Evolutionary conservation across 1,140 invertebrate genomes (phyloP).

Genomic region (Drosophila sturtevanti): DNA sequence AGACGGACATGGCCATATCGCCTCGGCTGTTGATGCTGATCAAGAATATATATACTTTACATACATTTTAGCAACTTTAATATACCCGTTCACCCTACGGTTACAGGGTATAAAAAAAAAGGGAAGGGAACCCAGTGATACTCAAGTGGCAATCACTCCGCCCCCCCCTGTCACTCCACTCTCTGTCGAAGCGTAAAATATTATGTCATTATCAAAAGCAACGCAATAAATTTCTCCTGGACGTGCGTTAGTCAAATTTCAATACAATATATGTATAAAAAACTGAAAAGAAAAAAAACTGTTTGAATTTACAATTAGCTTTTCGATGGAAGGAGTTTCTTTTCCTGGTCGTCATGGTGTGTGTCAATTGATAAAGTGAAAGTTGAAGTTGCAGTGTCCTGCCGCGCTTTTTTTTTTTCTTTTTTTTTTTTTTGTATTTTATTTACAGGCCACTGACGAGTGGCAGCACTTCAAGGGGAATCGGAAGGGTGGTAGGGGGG

Average conservation of each 20-base stretch:
- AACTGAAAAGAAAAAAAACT: slow-evolving; percentile 49
- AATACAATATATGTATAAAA: slow-evolving; percentile 49
- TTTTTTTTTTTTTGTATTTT: slow-evolving; percentile 36
- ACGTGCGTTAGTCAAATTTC: slow-evolving; percentile 70
- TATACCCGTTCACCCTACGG: no score
- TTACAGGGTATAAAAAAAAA: no score
- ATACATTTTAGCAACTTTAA: no score
- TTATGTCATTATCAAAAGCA: slow-evolving; percentile 80
- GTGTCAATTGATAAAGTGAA: slow-evolving; percentile 73
- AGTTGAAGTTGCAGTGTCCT: slow-evolving; percentile 61
- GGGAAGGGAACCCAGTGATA: slow-evolving; percentile 31
- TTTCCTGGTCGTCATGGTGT: slow-evolving; percentile 67
- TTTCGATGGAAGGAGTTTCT: slow-evolving; percentile 1
- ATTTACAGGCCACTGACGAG: slow-evolving; percentile 69
- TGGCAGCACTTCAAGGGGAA: slow-evolving; percentile 48
- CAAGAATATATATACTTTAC: no score
- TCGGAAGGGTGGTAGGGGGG: not conserved
- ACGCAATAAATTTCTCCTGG: slow-evolving; percentile 72
- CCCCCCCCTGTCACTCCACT: not conserved
- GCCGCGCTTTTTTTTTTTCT: slow-evolving; percentile 46
- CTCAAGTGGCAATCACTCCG: slow-evolving; percentile 35
- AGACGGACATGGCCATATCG: no score
- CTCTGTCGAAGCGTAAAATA: slow-evolving; percentile 80
- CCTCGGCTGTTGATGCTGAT: no score
- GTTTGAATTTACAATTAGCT: slow-evolving; percentile 81